Evolutionary conservation across 37 sponge, comb jelly and placozoan genomes (phyloP).

Genomic region (Aplysina aerophoba): DNA sequence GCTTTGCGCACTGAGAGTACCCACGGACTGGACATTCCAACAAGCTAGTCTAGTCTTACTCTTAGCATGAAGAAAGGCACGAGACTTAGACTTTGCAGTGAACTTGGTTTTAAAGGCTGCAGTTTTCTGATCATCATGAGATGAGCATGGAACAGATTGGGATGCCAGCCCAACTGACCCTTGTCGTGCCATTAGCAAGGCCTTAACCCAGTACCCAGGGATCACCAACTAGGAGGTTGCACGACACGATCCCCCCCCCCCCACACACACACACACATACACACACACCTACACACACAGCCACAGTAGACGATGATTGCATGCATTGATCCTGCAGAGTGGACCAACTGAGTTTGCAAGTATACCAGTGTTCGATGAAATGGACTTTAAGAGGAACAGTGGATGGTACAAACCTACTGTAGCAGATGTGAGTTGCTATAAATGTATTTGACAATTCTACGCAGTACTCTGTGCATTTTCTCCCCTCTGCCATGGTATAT

Average conservation of each 20-base stretch:
- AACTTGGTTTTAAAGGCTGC: conserved; percentile 29
- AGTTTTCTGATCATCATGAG: conserved; percentile 16
- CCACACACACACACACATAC: conserved; percentile 3
- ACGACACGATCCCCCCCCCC: conserved; percentile 8
- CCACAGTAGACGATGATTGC: too few species aligned
- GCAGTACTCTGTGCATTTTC: too few species aligned
- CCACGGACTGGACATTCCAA: conserved; percentile 25
- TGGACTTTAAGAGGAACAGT: too few species aligned
- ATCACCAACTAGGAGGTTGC: conserved; percentile 18
- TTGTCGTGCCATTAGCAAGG: conserved; percentile 26
- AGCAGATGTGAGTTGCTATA: too few species aligned
- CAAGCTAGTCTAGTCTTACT: conserved; percentile 29
- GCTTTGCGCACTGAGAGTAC: conserved; percentile 20
- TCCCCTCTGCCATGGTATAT: too few species aligned
- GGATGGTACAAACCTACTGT: too few species aligned
- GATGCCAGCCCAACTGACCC: conserved; percentile 22
- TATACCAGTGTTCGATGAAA: too few species aligned
- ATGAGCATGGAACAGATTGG: conserved; percentile 27
- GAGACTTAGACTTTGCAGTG: conserved; percentile 31
- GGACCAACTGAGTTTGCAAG: too few species aligned
- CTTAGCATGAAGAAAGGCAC: conserved; percentile 14
- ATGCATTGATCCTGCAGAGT: too few species aligned
- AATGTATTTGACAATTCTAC: too few species aligned
- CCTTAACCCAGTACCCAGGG: conserved; percentile 28
- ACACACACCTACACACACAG: too few species aligned